Evolutionary conservation across 2,113 vertebrate species (phyloP), one percentile per base, ranked within the genome.

Genomic region (Fulmarus glacialis): DNA sequence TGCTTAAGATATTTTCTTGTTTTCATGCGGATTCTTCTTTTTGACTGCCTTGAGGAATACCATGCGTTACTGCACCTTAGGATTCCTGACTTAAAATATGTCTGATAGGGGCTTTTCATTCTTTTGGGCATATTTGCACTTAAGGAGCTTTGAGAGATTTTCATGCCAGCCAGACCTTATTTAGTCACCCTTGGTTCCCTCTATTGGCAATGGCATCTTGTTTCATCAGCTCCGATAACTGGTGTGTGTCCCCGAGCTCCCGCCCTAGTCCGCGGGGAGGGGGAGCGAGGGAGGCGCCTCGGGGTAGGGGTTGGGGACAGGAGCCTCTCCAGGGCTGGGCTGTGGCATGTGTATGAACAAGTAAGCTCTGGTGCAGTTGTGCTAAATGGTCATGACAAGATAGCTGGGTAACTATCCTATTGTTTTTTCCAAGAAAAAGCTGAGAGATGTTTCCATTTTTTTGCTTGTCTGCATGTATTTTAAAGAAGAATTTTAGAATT

Each of bases 11-110:
- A 82, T 88, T 94, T 93, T 91, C 66, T 94, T 94, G 88, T 91
- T 96, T 95, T 95, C 62, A 45, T 77, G 78, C 58, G 93, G 91
- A 86, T 96, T 82, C 89, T 89, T 95, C 72, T 88, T 91, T 95
- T 63, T 82, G 52, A 91, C 70, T 95, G 89, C 84, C 90, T 82
- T 93, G 79, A 96, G 87, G 91, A 90, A 77, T 80, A 90, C 77
- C 9, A 24, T 83, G 50, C 0, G 0, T 93, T 93, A 73, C 63
- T 81, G 62, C 84, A 95, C 94, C 93, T 89, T 91, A 90, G 93
- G 91, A 91, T 77, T 95, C 91, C 84, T 58, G 40, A 86, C 86
- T 90, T 94, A 64, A 93, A 96, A 94, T 95, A 60, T 36, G 21
- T 67, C 91, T 82, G 83, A 68, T 91, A 34, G 70, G 70, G 67